Conservation (phyloP, 2,113 vertebrate species). For the Alexandromys fortis region DNA sequence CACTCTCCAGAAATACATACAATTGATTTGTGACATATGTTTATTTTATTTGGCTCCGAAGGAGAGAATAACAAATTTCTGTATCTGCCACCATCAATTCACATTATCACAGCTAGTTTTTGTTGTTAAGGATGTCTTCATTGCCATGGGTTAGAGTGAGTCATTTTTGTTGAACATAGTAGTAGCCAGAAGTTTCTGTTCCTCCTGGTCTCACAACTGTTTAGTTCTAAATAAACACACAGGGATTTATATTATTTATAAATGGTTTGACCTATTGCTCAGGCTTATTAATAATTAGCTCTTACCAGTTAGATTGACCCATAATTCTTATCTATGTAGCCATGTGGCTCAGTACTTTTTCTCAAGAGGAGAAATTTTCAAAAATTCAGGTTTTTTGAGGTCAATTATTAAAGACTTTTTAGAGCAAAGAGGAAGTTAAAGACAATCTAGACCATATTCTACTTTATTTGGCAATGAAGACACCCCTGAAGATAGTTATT, state of each 20-base stretch:
- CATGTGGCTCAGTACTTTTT: no score
- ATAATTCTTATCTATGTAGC: no score
- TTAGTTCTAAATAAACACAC: no score
- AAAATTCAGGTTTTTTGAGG: not conserved
- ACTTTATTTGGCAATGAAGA: not conserved
- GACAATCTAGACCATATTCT: not conserved
- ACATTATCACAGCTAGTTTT: not conserved
- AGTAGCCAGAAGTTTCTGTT: no score
- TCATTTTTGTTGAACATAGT: not conserved
- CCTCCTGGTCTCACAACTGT: no score
- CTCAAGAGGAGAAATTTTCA: not conserved
- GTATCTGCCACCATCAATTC: slow-evolving; percentile 39
- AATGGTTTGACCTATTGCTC: no score
- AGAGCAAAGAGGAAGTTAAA: not conserved
- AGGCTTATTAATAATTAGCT: no score
- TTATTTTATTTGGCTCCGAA: slow-evolving; percentile 51
- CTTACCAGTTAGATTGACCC: no score
- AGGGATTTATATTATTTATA: no score
- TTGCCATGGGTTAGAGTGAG: not conserved
- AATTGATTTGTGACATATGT: slow-evolving; percentile 35
- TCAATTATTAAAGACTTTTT: not conserved
- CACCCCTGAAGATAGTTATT: not conserved
- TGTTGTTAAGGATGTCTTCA: not conserved
- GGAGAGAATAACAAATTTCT: slow-evolving; percentile 23
- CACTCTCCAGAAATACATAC: slow-evolving; percentile 16